Base-by-base conservation (phyloP, 2,888 invertebrate genomes). In the Crioceris asparagi region DNA sequence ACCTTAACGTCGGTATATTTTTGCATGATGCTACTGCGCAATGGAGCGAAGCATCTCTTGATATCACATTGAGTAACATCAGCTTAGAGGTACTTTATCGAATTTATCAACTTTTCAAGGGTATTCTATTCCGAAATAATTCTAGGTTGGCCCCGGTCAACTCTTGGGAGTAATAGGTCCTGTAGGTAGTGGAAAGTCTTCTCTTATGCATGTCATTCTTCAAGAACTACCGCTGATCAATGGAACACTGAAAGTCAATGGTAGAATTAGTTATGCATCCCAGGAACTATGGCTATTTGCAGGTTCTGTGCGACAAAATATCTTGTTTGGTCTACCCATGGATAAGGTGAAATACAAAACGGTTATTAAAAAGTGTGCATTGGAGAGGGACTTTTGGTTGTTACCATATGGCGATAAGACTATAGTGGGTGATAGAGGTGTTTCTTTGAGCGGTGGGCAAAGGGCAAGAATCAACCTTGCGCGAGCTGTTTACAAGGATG, bases 281-380 rank as follows among this genome's bases (percentile, higher is more conserved):
- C 88, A 90, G 61, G 83, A 91, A 56, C 83, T 92, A 0, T 93
- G 92, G 91, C 60, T 84, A 0, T 84, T 83, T 55, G 79, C 79
- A 35, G 82, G 80, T 17, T 83, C 85, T 43, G 80, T 97, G 0
- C 71, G 87, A 7, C 91, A 94, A 55, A 97, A 97, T 62, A 90
- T 97, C 46, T 62, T 92, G 2, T 96, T 97, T 63, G 94, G 93
- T 0, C 75, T 73, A 53, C 69, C 74, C 43, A 81, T 75, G 77
- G 80, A 80, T 51, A 71, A 74, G 40, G n/a, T 12, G 17, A 21
- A 25, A 11, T 81, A 71, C 61, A 83, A 71, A 60, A 66, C 49
- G n/a, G 79, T 78, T 23, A 67, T 88, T 2, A 72, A 74, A 37
- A 77, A 75, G 2, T 83, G 83, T 58, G 79, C 82, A 10, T 69